A percentile compares a stretch with the other conserved stretches of the same genome.
Evolutionary conservation across 2,888 invertebrate species (phyloP).

Genomic region (Himalopsyche kuldschensis): DNA sequence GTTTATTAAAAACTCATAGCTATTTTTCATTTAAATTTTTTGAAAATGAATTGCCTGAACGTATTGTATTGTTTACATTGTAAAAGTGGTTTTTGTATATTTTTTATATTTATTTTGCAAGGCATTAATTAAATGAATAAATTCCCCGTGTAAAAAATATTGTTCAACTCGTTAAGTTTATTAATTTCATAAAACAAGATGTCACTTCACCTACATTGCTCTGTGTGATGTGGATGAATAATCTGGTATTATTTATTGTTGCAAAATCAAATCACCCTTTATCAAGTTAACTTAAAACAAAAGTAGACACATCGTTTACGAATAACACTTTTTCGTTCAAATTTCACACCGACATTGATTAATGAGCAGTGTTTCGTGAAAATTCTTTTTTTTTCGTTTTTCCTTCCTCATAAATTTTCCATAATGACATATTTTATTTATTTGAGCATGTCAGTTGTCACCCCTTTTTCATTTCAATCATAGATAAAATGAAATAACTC

Average conservation of each 20-base stretch:
- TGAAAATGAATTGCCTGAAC: too few relatives aligned
- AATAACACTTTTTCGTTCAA: slow-evolving; percentile 18
- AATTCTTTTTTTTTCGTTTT: slow-evolving; percentile 19
- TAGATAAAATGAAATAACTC: background rate
- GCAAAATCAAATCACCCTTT: background rate
- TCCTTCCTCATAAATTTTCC: slow-evolving; percentile 22
- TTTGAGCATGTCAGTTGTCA: slow-evolving; percentile 24
- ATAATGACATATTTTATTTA: slow-evolving; percentile 27
- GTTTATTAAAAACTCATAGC: too few relatives aligned
- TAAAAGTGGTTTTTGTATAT: too few relatives aligned
- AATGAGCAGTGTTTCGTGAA: slow-evolving; percentile 13
- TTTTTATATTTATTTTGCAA: too few relatives aligned
- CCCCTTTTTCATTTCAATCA: background rate
- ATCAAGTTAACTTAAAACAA: background rate
- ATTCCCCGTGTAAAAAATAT: too few relatives aligned
- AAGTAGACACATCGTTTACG: background rate
- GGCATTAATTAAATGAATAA: too few relatives aligned
- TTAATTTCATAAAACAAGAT: too few relatives aligned
- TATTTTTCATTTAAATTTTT: too few relatives aligned
- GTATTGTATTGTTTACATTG: too few relatives aligned
- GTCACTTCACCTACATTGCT: too few relatives aligned
- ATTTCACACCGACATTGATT: slow-evolving; percentile 19
- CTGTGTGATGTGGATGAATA: too few relatives aligned
- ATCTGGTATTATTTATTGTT: background rate
- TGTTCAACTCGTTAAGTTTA: too few relatives aligned